Conservation (phyloP, 1,140 invertebrate species). For the Drosophila tsacasi region DNA sequence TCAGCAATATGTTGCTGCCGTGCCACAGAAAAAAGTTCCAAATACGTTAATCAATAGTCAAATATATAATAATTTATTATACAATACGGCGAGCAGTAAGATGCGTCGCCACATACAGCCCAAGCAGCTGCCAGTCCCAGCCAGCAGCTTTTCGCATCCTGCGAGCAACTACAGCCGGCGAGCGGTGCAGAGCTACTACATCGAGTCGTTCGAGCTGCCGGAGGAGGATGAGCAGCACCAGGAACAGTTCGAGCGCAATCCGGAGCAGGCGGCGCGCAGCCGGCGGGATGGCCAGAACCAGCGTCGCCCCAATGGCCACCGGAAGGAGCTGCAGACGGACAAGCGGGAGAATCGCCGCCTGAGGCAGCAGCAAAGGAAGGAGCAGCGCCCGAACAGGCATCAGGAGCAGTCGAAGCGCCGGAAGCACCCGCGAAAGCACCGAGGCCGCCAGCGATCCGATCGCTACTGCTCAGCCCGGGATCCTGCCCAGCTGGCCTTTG, state of each 20-base stretch:
- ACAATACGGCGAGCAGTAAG: slow-evolving; percentile 60
- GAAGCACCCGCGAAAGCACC: slow-evolving; percentile 62
- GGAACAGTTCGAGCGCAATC: slow-evolving; percentile 23
- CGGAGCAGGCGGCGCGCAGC: slow-evolving; percentile 69
- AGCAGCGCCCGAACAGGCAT: slow-evolving; percentile 37
- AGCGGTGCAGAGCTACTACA: slow-evolving; percentile 53
- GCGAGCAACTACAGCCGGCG: slow-evolving; percentile 32
- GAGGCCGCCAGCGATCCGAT: slow-evolving; percentile 64
- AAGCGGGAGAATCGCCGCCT: slow-evolving; percentile 45
- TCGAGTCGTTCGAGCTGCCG: slow-evolving; percentile 77
- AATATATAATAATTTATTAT: slow-evolving; percentile 82
- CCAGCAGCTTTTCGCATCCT: slow-evolving; percentile 28
- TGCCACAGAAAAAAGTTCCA: slow-evolving; percentile 77
- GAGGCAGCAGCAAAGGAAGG: slow-evolving; percentile 44
- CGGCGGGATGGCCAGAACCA: slow-evolving; percentile 67
- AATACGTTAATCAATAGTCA: slow-evolving; percentile 84
- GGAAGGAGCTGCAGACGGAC: slow-evolving; percentile 47
- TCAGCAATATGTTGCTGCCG: slow-evolving; percentile 42
- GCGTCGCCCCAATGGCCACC: slow-evolving; percentile 40
- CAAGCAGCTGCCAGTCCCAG: slow-evolving; percentile 21
- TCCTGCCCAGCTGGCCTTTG: slow-evolving; percentile 87
- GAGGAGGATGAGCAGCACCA: slow-evolving; percentile 14
- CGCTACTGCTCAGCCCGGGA: slow-evolving; percentile 87
- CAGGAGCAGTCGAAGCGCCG: slow-evolving; percentile 45
- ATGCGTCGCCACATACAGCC: slow-evolving; percentile 49